Base-by-base conservation (phyloP, 2,113 vertebrate species). In the Asarcornis scutulata region DNA sequence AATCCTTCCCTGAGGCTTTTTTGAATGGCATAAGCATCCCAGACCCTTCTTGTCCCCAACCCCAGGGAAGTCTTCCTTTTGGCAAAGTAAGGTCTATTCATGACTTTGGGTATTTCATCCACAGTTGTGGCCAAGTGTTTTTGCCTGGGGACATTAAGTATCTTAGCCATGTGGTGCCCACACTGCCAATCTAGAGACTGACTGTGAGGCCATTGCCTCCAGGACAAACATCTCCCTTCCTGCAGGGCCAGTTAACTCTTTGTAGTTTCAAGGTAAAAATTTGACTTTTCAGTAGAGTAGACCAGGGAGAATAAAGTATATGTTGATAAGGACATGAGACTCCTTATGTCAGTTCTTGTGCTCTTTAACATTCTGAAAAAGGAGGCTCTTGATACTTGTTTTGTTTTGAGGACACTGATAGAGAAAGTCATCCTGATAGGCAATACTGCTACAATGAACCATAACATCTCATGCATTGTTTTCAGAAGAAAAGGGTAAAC, bases 401-500 rank as follows among this genome's bases (percentile, higher is more conserved):
- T 48, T 48, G 20, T 48, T 48, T 21, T 48, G 81, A 87, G 21
- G 40, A 29, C 46, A 69, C 21, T 64, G 46, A 36, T 56, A 64
- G 23, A 75, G 40, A 78, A 83, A 67, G 23, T 44, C 21, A 31
- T 74, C 69, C 68, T 8, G 6, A 48, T 34, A 67, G 44, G n/a
- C 25, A 76, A 11, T 34, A 12, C 17, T 62, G n/a, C 31, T 64
- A 36, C 50, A 10, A 12, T 31, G 62, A 91, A 80, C 21, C 0
- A 0, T 83, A 36, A 76, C 90, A 89, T 8, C 36, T 23, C 27
- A 60, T 50, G 40, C 13, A n/a, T 22, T 44, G 6, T 36, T 92
- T 84, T 87, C 26, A 40, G 53, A 48, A 85, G 69, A 77, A 96
- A 94, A 95, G 36, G 82, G 5, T 32, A 94, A 78, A 34, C 11